A percentile compares a stretch with the other conserved stretches of the same genome.
Conservation (phyloP, 2,797 vertebrate genomes). For the Galago senegalensis region DNA sequence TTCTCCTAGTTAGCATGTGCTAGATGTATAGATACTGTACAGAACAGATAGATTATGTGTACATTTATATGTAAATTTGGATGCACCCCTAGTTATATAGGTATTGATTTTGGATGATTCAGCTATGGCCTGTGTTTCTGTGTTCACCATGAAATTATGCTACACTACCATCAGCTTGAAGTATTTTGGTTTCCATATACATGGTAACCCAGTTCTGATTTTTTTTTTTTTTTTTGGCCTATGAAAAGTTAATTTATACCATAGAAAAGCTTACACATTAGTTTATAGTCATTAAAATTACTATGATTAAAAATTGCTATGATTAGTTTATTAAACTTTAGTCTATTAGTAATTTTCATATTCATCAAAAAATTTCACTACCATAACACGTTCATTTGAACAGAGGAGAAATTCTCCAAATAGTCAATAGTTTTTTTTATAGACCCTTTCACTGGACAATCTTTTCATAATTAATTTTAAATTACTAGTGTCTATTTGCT, state of each 20-base stretch:
- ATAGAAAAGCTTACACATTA: background rate
- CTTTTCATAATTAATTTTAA: constrained; percentile 30
- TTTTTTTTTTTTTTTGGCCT: background rate
- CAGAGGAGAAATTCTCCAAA: background rate
- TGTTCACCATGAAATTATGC: background rate
- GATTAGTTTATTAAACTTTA: no score
- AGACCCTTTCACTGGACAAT: background rate
- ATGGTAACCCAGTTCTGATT: background rate
- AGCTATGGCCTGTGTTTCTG: background rate
- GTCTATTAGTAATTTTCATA: background rate
- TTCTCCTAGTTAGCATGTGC: background rate
- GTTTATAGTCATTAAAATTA: background rate
- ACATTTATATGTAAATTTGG: background rate
- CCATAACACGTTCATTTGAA: background rate
- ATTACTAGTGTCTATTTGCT: background rate
- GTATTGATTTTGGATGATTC: background rate
- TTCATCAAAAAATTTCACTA: background rate
- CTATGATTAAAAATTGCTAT: no score
- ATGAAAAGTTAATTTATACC: background rate
- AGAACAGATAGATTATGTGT: background rate
- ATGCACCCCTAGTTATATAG: background rate
- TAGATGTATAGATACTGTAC: background rate
- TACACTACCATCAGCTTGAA: background rate
- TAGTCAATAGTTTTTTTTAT: background rate
- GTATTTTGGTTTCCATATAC: background rate